Conservation (phyloP, 2,888 invertebrate species). For the Leptopilina syphax region DNA sequence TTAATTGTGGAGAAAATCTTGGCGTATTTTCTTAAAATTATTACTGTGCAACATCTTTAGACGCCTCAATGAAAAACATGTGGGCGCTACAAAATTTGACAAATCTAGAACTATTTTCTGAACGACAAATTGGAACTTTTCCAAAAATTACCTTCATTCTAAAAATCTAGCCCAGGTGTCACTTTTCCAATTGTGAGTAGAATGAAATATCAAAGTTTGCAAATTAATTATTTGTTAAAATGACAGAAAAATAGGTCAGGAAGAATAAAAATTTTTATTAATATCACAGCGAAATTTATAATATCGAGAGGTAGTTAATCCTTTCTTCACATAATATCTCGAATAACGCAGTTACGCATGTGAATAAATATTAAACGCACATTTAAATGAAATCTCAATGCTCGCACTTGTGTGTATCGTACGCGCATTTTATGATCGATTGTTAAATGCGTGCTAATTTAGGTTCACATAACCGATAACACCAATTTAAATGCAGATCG, state of each 20-base stretch:
- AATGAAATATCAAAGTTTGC: slow-evolving; percentile 4
- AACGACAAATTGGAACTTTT: slow-evolving; percentile 48
- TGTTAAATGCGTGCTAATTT: slow-evolving; percentile 37
- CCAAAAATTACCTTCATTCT: slow-evolving; percentile 47
- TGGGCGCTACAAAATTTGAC: slow-evolving; percentile 45
- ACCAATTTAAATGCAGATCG: slow-evolving; percentile 43
- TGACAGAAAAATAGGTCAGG: too few species aligned
- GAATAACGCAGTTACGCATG: slow-evolving; percentile 2
- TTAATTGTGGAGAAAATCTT: too few species aligned
- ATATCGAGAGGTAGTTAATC: slow-evolving; percentile 10
- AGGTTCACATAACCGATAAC: slow-evolving; percentile 42
- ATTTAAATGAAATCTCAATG: slow-evolving; percentile 37
- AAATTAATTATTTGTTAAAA: too few species aligned
- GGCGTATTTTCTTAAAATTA: slow-evolving; percentile 44
- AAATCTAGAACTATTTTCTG: slow-evolving; percentile 46
- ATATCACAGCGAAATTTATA: too few species aligned
- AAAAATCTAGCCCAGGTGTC: slow-evolving; percentile 45
- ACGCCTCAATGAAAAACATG: slow-evolving; percentile 46
- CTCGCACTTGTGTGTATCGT: not conserved
- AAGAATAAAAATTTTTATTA: too few species aligned
- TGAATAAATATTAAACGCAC: slow-evolving; percentile 22
- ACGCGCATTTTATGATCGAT: slow-evolving; percentile 35
- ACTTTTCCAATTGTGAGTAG: slow-evolving; percentile 42
- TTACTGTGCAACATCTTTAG: slow-evolving; percentile 45
- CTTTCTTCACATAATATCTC: not conserved